Base-by-base conservation (phyloP, 2,888 invertebrate genomes). In the Pollenia labialis region DNA sequence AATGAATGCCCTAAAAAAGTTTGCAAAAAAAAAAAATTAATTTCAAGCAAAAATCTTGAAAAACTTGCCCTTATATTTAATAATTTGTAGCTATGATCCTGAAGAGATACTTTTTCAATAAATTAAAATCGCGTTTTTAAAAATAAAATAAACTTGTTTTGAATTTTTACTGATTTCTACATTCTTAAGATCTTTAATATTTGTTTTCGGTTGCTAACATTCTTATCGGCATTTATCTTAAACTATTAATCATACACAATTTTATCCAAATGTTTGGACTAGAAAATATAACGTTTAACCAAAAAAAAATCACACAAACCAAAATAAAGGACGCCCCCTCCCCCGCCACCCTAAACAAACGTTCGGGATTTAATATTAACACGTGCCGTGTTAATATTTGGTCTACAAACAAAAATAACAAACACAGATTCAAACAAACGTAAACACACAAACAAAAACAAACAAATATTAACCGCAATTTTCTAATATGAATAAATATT, bases 321-420 rank as follows among this genome's bases (percentile, higher is more conserved):
- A 81, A 62, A 68, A 77, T 72, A 58, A n/a, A 69, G 50, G 50
- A 87, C 80, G 83, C 83, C 86, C 72, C 72, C 68, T 32, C 32
- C 32, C 32, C 32, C 32, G 32, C 32, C 32, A 6, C 32, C 32
- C 60, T 42, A 18, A 40, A 71, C 69, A 79, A 86, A 75, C 40
- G 75, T 64, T 71, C 7, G n/a, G n/a, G 79, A 60, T 72, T 80
- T 87, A 83, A 83, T 81, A 84, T 84, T 81, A 87, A 87, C 86
- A 87, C 86, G 86, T 87, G 86, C 80, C 86, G 79, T 81, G 83
- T 87, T 87, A 87, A 87, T 87, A 83, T 83, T 87, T 87, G 83
- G 23, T 72, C 52, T 76, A 50, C 58, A 72, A 81, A 44, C 76
- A 62, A 54, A 75, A 71, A 54, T 42, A 81, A 81, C 64, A 74